Evolutionary conservation across 2,113 vertebrate species (phyloP), one percentile per base, ranked within the genome.

Genomic region (Cervus canadensis): DNA sequence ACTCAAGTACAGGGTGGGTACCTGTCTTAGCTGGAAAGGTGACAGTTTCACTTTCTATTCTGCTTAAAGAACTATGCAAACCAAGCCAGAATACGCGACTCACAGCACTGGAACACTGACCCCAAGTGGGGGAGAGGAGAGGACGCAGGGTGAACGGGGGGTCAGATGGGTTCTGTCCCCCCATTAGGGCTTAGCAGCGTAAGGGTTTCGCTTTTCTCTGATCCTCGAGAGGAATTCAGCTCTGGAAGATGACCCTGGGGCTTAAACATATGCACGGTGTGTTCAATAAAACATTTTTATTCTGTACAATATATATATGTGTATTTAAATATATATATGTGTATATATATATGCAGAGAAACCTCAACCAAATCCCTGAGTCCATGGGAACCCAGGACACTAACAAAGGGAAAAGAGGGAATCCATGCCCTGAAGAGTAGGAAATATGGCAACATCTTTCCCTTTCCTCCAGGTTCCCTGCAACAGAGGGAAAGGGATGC

Each of bases 261-360:
- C 89, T 97, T 93, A 97, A 92, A 71, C 90, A 98, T 84, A 89
- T 98, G 89, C 89, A 97, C 95, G 95, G 48, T 97, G 28, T 96
- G 13, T 96, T 98, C 98, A 98, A 98, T 99, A 99, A 99, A 99
- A 99, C 98, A 97, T 98, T 95, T 99, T 99, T 99, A 99, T 99
- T 99, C 98, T 99, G 98, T 99, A 99, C 99, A 99, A 98, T 98
- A 98, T 99, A 97, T 98, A 98, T 96, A 71, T 95, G n/a, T 95
- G 76, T 86, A 57, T 97, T 54, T 89, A 67, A 79, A 97, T 95
- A 78, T 96, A 78, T 93, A 28, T 95, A 0, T 93, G 64, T 78
- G 50, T 95, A 96, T 97, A 98, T 57, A 79, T 94, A 98, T 91
- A 91, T 96, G 95, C 96, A 97, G 95, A 98, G 96, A 98, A 97